These are phyloP conservation scores for Calephelis virginiensis DNA, from an alignment of 1,140 invertebrate genomes.

Conservation along the genomic window DNA sequence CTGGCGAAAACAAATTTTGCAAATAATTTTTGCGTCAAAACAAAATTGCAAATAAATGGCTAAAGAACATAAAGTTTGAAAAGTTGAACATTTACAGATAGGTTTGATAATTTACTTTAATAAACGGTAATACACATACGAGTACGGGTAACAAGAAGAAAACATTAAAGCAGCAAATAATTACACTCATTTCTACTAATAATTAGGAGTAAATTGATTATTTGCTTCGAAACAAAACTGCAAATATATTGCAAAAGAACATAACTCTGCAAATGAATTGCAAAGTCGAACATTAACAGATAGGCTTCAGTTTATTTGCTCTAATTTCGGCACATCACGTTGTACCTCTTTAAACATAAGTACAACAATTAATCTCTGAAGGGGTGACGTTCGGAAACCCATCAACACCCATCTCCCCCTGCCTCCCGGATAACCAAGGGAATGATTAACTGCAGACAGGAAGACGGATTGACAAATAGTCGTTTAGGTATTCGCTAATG, in stretches of 20 bases:
- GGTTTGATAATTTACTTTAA: too few relatives aligned
- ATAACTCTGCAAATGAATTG: conserved; percentile 1
- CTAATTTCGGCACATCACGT: conserved; percentile 58
- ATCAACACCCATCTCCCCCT: conserved; percentile 33
- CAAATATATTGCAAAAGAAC: conserved; percentile 7
- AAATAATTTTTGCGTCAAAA: too few relatives aligned
- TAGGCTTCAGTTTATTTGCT: conserved; percentile 29
- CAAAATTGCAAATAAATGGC: too few relatives aligned
- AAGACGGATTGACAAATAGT: conserved; percentile 76
- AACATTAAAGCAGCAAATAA: too few relatives aligned
- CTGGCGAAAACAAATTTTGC: too few relatives aligned
- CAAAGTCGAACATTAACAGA: conserved; percentile 20
- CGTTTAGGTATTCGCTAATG: conserved; percentile 73
- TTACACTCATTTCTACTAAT: neutral
- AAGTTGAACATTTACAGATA: too few relatives aligned
- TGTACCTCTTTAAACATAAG: conserved; percentile 52
- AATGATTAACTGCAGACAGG: conserved; percentile 71
- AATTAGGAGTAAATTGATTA: neutral
- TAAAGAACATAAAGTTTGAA: too few relatives aligned
- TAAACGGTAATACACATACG: too few relatives aligned
- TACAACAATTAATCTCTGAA: conserved; percentile 66
- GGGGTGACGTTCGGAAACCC: conserved; percentile 51
- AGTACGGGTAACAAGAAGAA: too few relatives aligned
- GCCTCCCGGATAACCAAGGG: conserved; percentile 49
- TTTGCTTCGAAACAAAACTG: neutral